Conservation (phyloP, 2,113 vertebrate genomes). For the Bothrops jararaca region DNA sequence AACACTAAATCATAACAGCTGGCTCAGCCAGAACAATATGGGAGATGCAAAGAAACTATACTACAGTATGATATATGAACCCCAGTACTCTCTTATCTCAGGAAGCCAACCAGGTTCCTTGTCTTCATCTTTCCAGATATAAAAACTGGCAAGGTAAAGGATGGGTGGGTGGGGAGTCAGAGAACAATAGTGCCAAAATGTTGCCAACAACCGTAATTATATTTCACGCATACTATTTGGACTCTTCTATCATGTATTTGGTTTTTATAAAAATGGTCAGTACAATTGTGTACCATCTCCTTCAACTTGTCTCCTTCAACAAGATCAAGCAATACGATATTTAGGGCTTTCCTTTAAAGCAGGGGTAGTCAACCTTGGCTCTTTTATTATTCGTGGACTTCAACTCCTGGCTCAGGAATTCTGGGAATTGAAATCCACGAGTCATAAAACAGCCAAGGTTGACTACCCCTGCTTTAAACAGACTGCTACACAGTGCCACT, state of each 20-base stretch:
- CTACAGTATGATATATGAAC: background rate
- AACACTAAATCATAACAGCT: background rate
- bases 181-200: background rate
- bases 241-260: background rate
- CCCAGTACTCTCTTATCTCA: background rate
- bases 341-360: background rate
- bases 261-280: background rate
- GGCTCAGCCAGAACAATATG: background rate
- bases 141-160: background rate
- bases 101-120: background rate
- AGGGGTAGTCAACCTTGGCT: too few species aligned
- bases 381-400: too few species aligned
- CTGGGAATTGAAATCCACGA: too few species aligned
- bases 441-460: too few species aligned
- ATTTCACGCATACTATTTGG: background rate
- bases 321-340: background rate
- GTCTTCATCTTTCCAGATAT: background rate
- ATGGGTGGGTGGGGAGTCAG: background rate
- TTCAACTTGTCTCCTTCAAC: background rate
- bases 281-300: background rate
- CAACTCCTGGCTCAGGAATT: too few species aligned
- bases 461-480: too few species aligned
- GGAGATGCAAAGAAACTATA: background rate
- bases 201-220: background rate
- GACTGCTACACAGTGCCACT: background rate